Evolutionary conservation across 2,113 vertebrate genomes (phyloP).

Genomic region (Pseudorhombus dupliciocellatus): DNA sequence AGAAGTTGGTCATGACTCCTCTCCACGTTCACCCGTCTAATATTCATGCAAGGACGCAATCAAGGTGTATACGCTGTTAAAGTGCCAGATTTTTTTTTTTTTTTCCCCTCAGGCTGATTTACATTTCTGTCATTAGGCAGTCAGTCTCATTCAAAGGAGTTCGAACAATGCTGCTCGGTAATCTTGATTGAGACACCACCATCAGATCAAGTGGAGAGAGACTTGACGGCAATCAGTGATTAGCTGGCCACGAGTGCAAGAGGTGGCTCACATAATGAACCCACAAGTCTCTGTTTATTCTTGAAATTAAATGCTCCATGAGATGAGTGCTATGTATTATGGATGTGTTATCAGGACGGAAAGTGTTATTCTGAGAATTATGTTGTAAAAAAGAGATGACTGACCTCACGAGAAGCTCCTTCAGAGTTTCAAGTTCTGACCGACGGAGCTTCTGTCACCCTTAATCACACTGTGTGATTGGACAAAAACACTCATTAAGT

Average conservation of each 20-base stretch:
- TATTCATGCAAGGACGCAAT: neutral
- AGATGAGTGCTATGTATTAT: constrained; percentile 4
- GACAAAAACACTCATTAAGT: constrained; percentile 66
- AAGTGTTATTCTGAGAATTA: too few species aligned
- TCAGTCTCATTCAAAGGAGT: constrained; percentile 1
- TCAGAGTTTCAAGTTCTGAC: neutral
- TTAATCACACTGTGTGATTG: constrained; percentile 68
- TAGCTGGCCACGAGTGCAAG: constrained; percentile 29
- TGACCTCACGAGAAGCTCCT: neutral
- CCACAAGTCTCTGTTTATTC: constrained; percentile 3
- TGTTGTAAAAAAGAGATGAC: neutral
- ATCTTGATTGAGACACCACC: constrained; percentile 2
- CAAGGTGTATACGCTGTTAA: neutral
- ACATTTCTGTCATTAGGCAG: constrained; percentile 1
- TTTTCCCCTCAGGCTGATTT: neutral
- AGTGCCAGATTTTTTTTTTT: neutral
- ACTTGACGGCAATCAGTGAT: constrained; percentile 38
- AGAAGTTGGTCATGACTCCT: neutral
- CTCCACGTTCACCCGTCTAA: neutral
- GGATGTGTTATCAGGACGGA: too few species aligned
- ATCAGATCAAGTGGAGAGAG: constrained; percentile 37
- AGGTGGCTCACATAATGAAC: constrained; percentile 24
- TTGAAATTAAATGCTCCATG: constrained; percentile 24
- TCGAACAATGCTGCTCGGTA: constrained; percentile 13
- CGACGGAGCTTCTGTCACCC: constrained; percentile 50